A percentile compares a stretch with the other conserved stretches of the same genome.
phyloP scores from a whole-genome alignment of 2,888 invertebrate genomes.

The Watsonalla binaria region DNA sequence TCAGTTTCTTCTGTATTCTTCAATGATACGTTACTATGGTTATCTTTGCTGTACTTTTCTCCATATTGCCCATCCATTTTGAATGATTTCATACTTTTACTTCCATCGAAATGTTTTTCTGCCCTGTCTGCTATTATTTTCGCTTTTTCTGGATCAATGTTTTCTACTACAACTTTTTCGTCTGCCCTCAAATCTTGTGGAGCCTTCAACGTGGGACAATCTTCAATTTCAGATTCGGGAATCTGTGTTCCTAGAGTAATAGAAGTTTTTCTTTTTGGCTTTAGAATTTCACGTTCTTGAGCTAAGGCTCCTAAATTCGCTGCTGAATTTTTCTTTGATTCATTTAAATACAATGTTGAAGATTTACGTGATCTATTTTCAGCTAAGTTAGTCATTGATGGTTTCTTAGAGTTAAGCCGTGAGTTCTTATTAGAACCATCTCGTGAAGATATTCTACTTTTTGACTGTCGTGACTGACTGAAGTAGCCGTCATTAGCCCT shows the following conservation, averaged over 20 bases:
- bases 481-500: conserved; percentile 81
- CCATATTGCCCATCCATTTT: conserved; percentile 65
- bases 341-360: conserved; percentile 65
- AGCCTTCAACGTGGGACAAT: conserved; percentile 70
- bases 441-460: conserved; percentile 57
- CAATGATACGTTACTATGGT: conserved; percentile 60
- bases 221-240: conserved; percentile 73
- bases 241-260: conserved; percentile 56
- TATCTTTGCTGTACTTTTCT: conserved; percentile 61
- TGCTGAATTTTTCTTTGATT: conserved; percentile 71
- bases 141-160: conserved; percentile 58
- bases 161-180: conserved; percentile 66
- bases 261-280: conserved; percentile 65
- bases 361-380: conserved; percentile 69
- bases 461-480: conserved; percentile 71
- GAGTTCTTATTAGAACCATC: conserved; percentile 70
- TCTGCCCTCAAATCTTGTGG: conserved; percentile 74
- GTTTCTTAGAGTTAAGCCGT: conserved; percentile 64
- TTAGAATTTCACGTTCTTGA: conserved; percentile 53
- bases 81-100: conserved; percentile 60
- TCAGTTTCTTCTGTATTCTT: conserved; percentile 62
- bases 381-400: conserved; percentile 66
- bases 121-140: conserved; percentile 61
- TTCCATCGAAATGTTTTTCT: conserved; percentile 55
- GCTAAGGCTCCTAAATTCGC: conserved; percentile 55